Percentiles rank a stretch among this genome's conserved stretches.
phyloP scores from a whole-genome alignment of 2,113 vertebrate genomes.

The Nibea coibor region DNA sequence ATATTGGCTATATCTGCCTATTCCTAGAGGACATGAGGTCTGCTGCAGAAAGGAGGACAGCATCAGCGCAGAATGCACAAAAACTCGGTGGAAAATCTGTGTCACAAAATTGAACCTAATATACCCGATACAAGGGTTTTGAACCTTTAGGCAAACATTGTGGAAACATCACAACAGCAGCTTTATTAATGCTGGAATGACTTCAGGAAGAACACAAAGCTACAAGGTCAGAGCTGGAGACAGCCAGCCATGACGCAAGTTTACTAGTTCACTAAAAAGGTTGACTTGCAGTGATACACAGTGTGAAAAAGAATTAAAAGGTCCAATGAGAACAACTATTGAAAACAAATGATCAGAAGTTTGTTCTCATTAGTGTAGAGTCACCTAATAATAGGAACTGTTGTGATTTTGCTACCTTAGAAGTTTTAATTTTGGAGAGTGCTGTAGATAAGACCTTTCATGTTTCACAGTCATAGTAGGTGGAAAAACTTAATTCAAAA shows the following conservation, averaged over 20 bases:
- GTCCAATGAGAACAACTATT: too few species aligned
- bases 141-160: constrained; percentile 1
- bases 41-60: constrained; percentile 37
- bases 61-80: constrained; percentile 19
- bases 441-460: too few species aligned
- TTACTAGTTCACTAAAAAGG: not conserved
- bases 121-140: not conserved
- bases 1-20: constrained; percentile 54
- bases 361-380: too few species aligned
- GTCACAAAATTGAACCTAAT: constrained; percentile 3
- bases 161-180: constrained; percentile 2
- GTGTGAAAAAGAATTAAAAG: not conserved
- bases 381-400: too few species aligned
- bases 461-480: not conserved
- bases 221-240: not conserved
- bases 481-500: not conserved
- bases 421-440: too few species aligned
- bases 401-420: too few species aligned
- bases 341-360: too few species aligned
- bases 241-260: not conserved
- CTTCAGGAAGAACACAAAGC: not conserved
- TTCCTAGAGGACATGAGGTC: constrained; percentile 47
- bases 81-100: constrained; percentile 1
- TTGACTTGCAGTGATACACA: not conserved
- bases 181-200: not conserved